phyloP scores from a whole-genome alignment of 2,888 invertebrate genomes.

The Hydraecia micacea region DNA sequence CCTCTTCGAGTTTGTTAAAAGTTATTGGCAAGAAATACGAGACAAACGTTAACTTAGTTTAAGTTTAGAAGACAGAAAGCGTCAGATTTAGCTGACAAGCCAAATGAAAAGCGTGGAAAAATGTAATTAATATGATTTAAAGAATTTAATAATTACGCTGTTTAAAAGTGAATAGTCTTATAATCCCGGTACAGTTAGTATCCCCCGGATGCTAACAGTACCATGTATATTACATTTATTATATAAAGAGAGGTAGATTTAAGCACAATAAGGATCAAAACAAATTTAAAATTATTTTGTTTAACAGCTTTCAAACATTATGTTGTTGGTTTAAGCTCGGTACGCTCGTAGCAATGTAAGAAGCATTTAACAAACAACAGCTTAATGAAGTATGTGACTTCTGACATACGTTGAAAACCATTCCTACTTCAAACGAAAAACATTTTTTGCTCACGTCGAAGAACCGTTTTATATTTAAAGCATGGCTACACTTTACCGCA shows the following conservation, averaged over 20 bases:
- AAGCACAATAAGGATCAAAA: background rate
- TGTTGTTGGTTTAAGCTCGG: background rate
- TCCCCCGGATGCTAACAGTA: background rate
- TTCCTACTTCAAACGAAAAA: conserved; percentile 8
- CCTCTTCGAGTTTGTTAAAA: background rate
- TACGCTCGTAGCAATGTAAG: background rate
- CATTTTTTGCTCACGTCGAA: background rate
- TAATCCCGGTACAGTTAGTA: background rate
- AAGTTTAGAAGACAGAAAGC: background rate
- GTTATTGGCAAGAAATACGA: background rate
- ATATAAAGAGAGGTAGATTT: no score
- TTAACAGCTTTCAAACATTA: background rate
- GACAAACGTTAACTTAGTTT: background rate
- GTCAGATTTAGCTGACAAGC: background rate
- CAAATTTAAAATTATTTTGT: background rate
- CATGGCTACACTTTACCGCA: conserved; percentile 12
- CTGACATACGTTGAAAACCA: background rate
- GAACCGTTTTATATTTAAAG: conserved; percentile 26
- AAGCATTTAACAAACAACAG: background rate
- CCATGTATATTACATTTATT: background rate
- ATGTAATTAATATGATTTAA: background rate
- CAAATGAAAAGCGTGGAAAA: background rate
- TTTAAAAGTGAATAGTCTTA: background rate
- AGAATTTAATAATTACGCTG: background rate
- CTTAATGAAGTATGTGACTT: background rate